Conservation (phyloP, 1,140 invertebrate genomes). For the Magallana ariakensis region DNA sequence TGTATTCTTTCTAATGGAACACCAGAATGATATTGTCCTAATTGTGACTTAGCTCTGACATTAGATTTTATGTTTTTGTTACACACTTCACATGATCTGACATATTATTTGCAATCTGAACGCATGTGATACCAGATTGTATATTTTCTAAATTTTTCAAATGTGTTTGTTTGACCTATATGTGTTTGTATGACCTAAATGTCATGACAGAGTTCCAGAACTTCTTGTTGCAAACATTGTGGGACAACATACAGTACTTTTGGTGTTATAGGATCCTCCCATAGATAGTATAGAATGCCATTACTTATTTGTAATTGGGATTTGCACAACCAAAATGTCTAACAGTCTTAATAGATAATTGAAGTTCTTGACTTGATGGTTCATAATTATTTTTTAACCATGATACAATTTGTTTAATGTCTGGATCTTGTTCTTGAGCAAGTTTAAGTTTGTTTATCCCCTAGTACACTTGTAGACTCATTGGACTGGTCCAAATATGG, state of each 20-base stretch:
- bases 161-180: neutral
- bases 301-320: neutral
- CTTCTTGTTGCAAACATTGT: neutral
- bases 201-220: neutral
- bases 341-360: neutral
- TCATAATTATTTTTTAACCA: neutral
- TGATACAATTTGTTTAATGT: neutral
- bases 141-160: neutral
- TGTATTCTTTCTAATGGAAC: no score
- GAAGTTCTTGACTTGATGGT: neutral
- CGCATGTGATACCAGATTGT: neutral
- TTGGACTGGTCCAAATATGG: neutral
- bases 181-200: no score
- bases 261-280: neutral
- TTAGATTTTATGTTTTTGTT: no score
- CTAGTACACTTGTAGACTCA: neutral
- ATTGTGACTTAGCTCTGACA: no score
- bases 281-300: no score
- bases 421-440: neutral
- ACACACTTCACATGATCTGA: neutral
- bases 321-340: neutral
- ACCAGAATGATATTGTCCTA: neutral
- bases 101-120: neutral
- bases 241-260: neutral
- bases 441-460: neutral